Conservation (phyloP, 2,113 vertebrate species). For the Tiliqua scincoides region DNA sequence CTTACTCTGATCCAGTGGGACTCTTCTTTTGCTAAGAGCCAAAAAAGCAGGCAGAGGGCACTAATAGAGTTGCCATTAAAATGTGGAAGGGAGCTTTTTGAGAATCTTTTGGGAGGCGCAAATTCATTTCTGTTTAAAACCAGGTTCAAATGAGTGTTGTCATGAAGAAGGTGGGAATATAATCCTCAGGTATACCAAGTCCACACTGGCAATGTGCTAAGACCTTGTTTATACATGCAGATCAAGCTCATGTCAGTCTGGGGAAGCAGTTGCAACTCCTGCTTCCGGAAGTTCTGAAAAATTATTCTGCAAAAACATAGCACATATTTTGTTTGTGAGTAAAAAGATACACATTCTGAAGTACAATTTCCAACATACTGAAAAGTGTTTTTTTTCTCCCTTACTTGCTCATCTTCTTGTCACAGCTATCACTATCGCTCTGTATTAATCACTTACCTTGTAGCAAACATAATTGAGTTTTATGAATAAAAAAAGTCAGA, state of each 20-base stretch:
- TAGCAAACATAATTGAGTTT: neutral
- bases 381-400: neutral
- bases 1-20: no score
- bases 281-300: neutral
- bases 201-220: neutral
- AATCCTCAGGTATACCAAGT: neutral
- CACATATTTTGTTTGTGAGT: neutral
- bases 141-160: neutral
- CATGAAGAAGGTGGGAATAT: neutral
- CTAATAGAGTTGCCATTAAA: neutral
- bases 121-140: neutral
- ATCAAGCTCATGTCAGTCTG: neutral
- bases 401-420: neutral
- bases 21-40: no score
- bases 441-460: conserved; percentile 7
- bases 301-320: neutral
- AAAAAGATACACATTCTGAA: neutral
- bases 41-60: no score
- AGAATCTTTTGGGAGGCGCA: neutral
- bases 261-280: neutral
- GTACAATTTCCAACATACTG: neutral
- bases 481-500: conserved; percentile 9
- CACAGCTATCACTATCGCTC: neutral
- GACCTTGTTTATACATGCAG: neutral
- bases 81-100: no score